phyloP scores from a whole-genome alignment of 2,888 invertebrate genomes.

The Sarcophaga rosellei region DNA sequence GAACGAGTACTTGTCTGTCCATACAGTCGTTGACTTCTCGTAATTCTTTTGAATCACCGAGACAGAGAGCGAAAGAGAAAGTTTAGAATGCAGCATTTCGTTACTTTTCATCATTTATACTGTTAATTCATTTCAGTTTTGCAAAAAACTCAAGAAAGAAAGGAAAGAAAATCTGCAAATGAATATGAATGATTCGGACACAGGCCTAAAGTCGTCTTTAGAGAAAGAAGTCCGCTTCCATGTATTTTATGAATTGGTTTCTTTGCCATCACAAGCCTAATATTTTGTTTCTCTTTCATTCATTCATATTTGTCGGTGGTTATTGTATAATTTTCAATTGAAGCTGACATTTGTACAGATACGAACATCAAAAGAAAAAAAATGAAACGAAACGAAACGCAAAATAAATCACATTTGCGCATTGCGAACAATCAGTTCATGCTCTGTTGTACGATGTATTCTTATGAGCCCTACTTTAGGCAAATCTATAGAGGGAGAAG shows the following conservation, averaged over 20 bases:
- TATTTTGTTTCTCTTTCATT: slow-evolving; percentile 5
- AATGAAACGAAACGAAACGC: background rate
- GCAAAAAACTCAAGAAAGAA: slow-evolving; percentile 13
- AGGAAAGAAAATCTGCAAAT: slow-evolving; percentile 17
- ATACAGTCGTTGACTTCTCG: background rate
- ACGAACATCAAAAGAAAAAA: slow-evolving; percentile 30
- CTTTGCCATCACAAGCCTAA: slow-evolving; percentile 27
- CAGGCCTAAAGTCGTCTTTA: slow-evolving; percentile 52
- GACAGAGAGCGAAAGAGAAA: background rate
- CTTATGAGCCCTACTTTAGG: slow-evolving; percentile 9
- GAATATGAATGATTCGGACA: slow-evolving; percentile 21
- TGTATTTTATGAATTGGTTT: slow-evolving; percentile 19
- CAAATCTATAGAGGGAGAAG: background rate
- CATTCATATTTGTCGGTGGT: slow-evolving; percentile 15
- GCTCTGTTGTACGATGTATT: slow-evolving; percentile 25
- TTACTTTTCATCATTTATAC: slow-evolving; percentile 58
- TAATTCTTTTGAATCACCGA: background rate
- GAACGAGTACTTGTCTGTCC: background rate
- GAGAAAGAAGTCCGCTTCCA: slow-evolving; percentile 35
- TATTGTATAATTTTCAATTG: slow-evolving; percentile 72
- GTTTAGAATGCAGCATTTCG: slow-evolving; percentile 37
- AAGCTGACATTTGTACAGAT: slow-evolving; percentile 76
- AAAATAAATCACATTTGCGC: slow-evolving; percentile 77
- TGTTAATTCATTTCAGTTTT: slow-evolving; percentile 59
- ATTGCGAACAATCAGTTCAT: slow-evolving; percentile 76